Conservation (phyloP, 2,113 vertebrate species). For the Albula glossodonta region DNA sequence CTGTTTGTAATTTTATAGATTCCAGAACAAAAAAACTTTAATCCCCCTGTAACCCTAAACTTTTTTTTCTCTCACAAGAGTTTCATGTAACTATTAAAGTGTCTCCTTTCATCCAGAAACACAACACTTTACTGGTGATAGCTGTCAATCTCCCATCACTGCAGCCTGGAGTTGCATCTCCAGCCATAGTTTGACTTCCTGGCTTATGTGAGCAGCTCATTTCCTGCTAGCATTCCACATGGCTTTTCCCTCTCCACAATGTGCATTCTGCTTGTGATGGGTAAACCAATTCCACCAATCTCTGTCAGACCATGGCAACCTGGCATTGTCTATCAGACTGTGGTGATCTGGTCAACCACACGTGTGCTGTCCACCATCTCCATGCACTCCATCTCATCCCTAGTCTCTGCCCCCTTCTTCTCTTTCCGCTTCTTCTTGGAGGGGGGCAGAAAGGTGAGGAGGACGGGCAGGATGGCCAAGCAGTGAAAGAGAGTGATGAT, state of each 20-base stretch:
- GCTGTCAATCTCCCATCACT: neutral
- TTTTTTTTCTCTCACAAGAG: neutral
- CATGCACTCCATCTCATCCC: slow-evolving; percentile 93
- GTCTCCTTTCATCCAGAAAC: neutral
- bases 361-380: slow-evolving; percentile 97
- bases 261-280: neutral
- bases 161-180: neutral
- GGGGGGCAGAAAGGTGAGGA: slow-evolving; percentile 96
- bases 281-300: neutral
- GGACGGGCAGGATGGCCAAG: slow-evolving; percentile 96
- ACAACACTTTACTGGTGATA: neutral
- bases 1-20: neutral
- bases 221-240: neutral
- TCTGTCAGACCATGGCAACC: neutral
- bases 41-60: neutral
- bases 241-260: neutral
- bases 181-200: neutral
- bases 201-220: neutral
- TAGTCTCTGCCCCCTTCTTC: slow-evolving; percentile 77
- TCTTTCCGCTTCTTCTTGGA: slow-evolving; percentile 88
- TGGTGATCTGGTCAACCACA: slow-evolving; percentile 98
- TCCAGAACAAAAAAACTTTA: neutral
- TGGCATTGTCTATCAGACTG: slow-evolving; percentile 78
- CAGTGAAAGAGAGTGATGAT: slow-evolving; percentile 98
- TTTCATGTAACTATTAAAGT: neutral